Base-by-base conservation (phyloP, 1,140 invertebrate species). In the Eumeta japonica region DNA sequence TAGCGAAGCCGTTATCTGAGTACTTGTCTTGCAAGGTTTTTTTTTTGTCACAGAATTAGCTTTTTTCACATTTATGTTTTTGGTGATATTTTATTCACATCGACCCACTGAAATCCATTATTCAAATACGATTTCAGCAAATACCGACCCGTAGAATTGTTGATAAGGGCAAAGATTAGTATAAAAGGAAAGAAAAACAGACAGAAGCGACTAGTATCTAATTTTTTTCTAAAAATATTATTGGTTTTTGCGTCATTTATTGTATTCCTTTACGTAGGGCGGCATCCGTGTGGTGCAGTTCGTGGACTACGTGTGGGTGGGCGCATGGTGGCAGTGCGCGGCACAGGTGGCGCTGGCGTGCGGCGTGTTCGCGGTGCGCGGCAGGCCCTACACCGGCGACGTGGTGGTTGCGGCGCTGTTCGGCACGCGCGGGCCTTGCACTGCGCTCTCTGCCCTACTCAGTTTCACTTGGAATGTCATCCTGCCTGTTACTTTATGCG, bases 381-480 rank as follows among this genome's bases (percentile, higher is more conserved):
- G 91, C 4, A 80, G 87, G 14, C 90, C 90, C 0, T 92, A 91
- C 56, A 86, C 86, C 38, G 87, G 89, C 0, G 89, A 93, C 53
- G 83, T 84, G 15, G 79, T 94, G 28, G 89, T 91, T 1, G 81
- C 81, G 3, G 83, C 87, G 45, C 63, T 90, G 27, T 59, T 62
- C 37, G 46, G 62, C 3, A 58, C 71, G 10, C 36, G 49, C 1
- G 18, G 33, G 3, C 62, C 76, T 10, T 77, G 79, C 36, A 67
- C 77, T 15, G 77, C 79, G 7, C 78, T 78, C 0, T 80, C 84
- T 75, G 85, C 86, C 5, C 65, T 92, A 15, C 66, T 93, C 2
- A 87, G 88, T n/a, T 89, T 94, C 53, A 85, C 83, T 1, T 94
- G 92, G 91, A 94, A 90, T 61, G 87, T 94, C 3, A 75, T 92